phyloP scores from a whole-genome alignment of 2,888 invertebrate species.

The Palloptera scutellata region DNA sequence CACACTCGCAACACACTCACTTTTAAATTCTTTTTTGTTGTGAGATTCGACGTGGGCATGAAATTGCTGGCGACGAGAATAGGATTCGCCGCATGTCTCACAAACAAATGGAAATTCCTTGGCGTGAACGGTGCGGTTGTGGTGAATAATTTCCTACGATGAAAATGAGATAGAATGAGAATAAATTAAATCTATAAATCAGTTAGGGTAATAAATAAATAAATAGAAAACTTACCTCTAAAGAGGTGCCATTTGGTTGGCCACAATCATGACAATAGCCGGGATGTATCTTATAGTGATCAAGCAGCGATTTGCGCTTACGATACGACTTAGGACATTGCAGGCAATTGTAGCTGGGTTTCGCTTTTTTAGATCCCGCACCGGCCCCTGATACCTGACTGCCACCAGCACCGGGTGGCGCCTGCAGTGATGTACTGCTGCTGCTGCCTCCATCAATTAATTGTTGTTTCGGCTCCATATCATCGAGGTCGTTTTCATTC shows the following conservation, averaged over 20 bases:
- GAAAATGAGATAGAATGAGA: constrained; percentile 6
- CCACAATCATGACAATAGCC: constrained; percentile 64
- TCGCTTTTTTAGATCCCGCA: constrained; percentile 54
- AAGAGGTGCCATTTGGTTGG: constrained; percentile 59
- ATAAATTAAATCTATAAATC: constrained; percentile 2
- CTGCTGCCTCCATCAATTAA: constrained; percentile 60
- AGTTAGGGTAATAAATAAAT: constrained; percentile 6
- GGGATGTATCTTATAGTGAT: constrained; percentile 63
- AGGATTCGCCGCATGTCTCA: constrained; percentile 63
- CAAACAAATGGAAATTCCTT: constrained; percentile 64
- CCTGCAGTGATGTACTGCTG: constrained; percentile 58
- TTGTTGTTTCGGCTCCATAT: constrained; percentile 57
- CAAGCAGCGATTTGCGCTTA: constrained; percentile 61
- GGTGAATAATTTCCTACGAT: constrained; percentile 60
- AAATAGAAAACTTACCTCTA: constrained; percentile 51
- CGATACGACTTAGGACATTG: constrained; percentile 62
- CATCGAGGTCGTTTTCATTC: constrained; percentile 54
- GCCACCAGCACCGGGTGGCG: constrained; percentile 48
- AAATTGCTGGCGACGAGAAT: constrained; percentile 63
- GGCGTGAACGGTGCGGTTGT: constrained; percentile 61
- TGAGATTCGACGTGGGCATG: constrained; percentile 64
- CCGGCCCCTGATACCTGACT: constrained; percentile 41
- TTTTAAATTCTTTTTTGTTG: constrained; percentile 64
- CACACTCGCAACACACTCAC: constrained; percentile 51
- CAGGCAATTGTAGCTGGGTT: constrained; percentile 61